Evolutionary conservation across 2,888 invertebrate species (phyloP).

Genomic region (Herminia tarsipennalis): DNA sequence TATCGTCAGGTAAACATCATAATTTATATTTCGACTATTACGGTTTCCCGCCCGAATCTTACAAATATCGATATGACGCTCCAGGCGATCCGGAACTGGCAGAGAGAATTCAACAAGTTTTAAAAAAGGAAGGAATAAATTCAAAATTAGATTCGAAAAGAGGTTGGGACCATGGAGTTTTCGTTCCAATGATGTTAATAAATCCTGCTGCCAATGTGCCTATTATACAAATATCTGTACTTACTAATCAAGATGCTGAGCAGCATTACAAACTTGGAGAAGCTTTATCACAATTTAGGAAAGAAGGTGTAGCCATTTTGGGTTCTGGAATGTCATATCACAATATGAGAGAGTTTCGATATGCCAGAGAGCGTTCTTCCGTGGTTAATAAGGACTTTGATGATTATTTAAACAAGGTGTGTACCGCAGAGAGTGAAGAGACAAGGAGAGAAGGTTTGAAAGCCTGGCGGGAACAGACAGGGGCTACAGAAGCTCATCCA

Average conservation of each 20-base stretch:
- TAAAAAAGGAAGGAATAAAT: conserved; percentile 67
- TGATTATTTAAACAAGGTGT: conserved; percentile 67
- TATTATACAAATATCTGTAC: conserved; percentile 74
- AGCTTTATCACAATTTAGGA: conserved; percentile 65
- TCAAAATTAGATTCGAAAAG: conserved; percentile 70
- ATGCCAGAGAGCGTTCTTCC: conserved; percentile 39
- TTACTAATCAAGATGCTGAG: conserved; percentile 67
- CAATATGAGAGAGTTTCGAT: conserved; percentile 75
- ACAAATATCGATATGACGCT: conserved; percentile 75
- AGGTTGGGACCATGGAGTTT: conserved; percentile 83
- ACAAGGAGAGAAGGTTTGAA: conserved; percentile 58
- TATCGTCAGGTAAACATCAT: conserved; percentile 75
- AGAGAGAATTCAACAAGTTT: conserved; percentile 57
- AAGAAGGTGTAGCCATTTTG: conserved; percentile 72
- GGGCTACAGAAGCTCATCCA: conserved; percentile 73
- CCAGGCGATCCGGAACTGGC: conserved; percentile 73
- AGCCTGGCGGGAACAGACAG: conserved; percentile 66
- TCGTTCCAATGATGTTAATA: conserved; percentile 80
- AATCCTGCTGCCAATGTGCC: conserved; percentile 75
- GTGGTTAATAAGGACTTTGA: conserved; percentile 76
- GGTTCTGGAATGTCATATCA: conserved; percentile 82
- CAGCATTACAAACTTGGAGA: conserved; percentile 72
- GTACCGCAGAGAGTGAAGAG: conserved; percentile 61
- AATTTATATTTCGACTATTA: conserved; percentile 79
- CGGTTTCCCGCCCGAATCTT: conserved; percentile 77